Evolutionary conservation across 2,888 invertebrate genomes (phyloP).

Genomic region (Atethmia centrago): DNA sequence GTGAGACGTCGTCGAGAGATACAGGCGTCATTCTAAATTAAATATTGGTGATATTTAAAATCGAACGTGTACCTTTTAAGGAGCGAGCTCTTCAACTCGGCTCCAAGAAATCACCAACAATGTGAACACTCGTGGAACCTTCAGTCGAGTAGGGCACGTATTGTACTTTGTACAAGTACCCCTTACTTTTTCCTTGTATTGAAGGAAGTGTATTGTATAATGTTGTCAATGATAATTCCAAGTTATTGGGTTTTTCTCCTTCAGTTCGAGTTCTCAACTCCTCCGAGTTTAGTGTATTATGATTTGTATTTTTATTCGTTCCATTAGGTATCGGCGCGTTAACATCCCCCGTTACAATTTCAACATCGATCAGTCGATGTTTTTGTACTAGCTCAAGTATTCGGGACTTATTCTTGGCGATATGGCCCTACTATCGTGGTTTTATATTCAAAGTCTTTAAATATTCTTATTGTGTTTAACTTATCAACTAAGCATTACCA

Average conservation of each 20-base stretch:
- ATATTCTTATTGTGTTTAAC: background rate
- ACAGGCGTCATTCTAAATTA: conserved; percentile 26
- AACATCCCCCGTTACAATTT: conserved; percentile 26
- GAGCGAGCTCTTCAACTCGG: conserved; percentile 55
- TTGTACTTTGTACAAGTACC: conserved; percentile 71
- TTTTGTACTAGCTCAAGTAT: background rate
- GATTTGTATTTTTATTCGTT: conserved; percentile 45
- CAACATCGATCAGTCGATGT: background rate
- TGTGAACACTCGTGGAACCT: conserved; percentile 71
- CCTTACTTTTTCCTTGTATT: conserved; percentile 68
- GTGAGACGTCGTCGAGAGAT: too few species aligned
- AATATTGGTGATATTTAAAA: conserved; percentile 46
- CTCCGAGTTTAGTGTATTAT: conserved; percentile 37
- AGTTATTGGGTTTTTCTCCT: conserved; percentile 58
- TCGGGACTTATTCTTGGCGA: background rate
- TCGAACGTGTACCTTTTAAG: conserved; percentile 63
- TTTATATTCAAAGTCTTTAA: background rate
- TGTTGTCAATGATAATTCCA: conserved; percentile 68
- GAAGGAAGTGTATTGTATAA: conserved; percentile 67
- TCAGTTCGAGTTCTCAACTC: conserved; percentile 3
- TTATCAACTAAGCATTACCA: background rate
- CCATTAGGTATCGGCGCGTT: conserved; percentile 10
- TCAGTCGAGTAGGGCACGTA: conserved; percentile 70
- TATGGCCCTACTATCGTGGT: background rate
- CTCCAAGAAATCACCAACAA: conserved; percentile 69